Percentiles rank a stretch among this genome's conserved stretches.
Evolutionary conservation across 2,888 invertebrate species (phyloP).

Genomic region (Drosophila seclusa): DNA sequence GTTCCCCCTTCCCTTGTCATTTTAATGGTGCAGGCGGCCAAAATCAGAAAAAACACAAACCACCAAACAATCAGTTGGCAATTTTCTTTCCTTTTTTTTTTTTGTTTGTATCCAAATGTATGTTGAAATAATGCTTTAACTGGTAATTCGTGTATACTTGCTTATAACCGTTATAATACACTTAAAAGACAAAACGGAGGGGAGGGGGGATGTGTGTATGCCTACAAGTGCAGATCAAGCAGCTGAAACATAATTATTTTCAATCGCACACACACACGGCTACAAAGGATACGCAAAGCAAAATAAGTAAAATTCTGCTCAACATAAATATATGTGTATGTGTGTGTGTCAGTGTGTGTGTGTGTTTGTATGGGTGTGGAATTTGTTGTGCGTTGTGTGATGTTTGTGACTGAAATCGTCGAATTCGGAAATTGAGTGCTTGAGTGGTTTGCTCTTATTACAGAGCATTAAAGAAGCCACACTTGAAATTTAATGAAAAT

Average conservation of each 20-base stretch:
- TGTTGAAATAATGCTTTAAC: slow-evolving; percentile 77
- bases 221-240: slow-evolving; percentile 15
- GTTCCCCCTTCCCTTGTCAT: slow-evolving; percentile 23
- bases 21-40: slow-evolving; percentile 52
- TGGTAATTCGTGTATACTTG: slow-evolving; percentile 70
- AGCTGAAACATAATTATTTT: slow-evolving; percentile 70
- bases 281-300: slow-evolving; percentile 60
- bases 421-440: background rate
- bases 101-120: slow-evolving; percentile 44
- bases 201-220: background rate
- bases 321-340: slow-evolving; percentile 13
- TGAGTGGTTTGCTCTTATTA: background rate
- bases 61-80: slow-evolving; percentile 68
- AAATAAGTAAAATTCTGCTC: slow-evolving; percentile 27
- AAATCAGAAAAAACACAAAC: slow-evolving; percentile 34
- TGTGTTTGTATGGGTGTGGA: slow-evolving; percentile 25
- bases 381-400: slow-evolving; percentile 10
- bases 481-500: background rate
- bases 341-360: slow-evolving; percentile 5
- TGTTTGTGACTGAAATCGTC: background rate
- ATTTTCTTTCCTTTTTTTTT: slow-evolving; percentile 33
- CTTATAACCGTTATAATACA: slow-evolving; percentile 73
- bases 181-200: slow-evolving; percentile 42
- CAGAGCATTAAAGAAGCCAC: background rate
- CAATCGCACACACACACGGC: slow-evolving; percentile 70